Conservation (phyloP, 2,797 vertebrate species). For the Florisuga fusca region DNA sequence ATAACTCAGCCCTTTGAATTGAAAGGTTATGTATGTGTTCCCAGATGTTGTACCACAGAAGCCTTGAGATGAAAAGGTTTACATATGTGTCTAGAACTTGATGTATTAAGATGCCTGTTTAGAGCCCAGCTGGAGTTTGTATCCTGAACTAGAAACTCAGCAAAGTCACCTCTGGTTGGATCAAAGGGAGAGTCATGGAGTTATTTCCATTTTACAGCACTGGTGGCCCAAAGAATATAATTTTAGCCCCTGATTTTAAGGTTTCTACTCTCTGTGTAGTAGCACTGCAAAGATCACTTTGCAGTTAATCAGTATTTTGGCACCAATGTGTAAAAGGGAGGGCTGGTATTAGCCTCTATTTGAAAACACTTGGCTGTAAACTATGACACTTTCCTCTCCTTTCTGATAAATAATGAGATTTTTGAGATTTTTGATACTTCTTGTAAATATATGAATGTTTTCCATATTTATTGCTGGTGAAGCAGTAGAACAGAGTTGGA, state of each 20-base stretch:
- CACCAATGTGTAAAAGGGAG: constrained; percentile 14
- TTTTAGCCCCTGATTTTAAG: not conserved
- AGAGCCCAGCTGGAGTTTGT: not conserved
- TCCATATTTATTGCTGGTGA: not conserved
- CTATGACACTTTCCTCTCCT: constrained; percentile 5
- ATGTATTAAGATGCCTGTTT: not conserved
- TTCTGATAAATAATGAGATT: not conserved
- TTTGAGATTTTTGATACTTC: not conserved
- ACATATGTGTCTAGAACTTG: not conserved
- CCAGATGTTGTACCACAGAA: not conserved
- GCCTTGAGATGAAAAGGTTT: not conserved
- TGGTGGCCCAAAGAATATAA: not conserved
- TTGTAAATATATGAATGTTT: not conserved
- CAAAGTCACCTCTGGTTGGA: not conserved
- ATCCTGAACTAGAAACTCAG: not conserved
- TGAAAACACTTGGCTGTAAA: constrained; percentile 30
- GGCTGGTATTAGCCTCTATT: not conserved
- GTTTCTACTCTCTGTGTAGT: not conserved
- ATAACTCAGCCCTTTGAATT: not conserved
- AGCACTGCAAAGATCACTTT: not conserved
- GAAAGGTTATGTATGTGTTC: not conserved
- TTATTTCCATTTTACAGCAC: not conserved
- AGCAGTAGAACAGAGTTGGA: not conserved
- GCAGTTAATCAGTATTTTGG: constrained; percentile 28
- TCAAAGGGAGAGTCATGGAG: not conserved